Base-by-base conservation (phyloP, 2,888 invertebrate genomes). In the Gnatocerus cornutus region DNA sequence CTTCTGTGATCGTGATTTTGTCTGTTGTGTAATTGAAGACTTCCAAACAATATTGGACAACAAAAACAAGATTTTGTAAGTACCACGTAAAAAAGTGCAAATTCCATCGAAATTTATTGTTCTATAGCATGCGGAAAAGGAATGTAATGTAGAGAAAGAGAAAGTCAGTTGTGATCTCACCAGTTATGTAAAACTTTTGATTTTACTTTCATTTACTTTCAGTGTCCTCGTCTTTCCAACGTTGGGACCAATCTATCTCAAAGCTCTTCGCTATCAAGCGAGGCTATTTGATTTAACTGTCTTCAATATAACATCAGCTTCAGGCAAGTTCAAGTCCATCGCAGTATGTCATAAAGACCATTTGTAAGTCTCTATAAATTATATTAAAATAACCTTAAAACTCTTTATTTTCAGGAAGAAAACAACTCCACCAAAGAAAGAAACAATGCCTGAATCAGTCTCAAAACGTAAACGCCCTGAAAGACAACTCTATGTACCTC, bases 161-260 rank as follows among this genome's bases (percentile, higher is more conserved):
- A 84, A 84, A 84, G 84, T 83, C 73, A 53, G 71, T 75, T 75
- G 81, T 84, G 81, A 83, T 81, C 81, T 82, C 81, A 83, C 79
- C 76, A 76, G 80, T 84, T 84, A 84, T 83, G 84, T 84, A 84
- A 84, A 84, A 78, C 76, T 73, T 74, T 71, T 70, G 77, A 80
- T 84, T 84, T 84, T 84, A 84, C 84, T 84, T 84, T 84, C 84
- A 83, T 84, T 83, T 77, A 79, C 78, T 81, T 82, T 81, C 79
- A 80, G 81, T 77, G 79, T 80, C 74, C 76, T 81, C 73, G 75
- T 82, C 71, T 82, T 82, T 75, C 82, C 82, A 71, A 75, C 76
- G 66, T 74, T 82, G 78, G 80, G 79, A 77, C 80, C 81, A 71
- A 79, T 78, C 74, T 82, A 80, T 77, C 77, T 79, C 58, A 80